Base-by-base conservation (phyloP, 2,888 invertebrate genomes). In the Protophormia terraenovae region DNA sequence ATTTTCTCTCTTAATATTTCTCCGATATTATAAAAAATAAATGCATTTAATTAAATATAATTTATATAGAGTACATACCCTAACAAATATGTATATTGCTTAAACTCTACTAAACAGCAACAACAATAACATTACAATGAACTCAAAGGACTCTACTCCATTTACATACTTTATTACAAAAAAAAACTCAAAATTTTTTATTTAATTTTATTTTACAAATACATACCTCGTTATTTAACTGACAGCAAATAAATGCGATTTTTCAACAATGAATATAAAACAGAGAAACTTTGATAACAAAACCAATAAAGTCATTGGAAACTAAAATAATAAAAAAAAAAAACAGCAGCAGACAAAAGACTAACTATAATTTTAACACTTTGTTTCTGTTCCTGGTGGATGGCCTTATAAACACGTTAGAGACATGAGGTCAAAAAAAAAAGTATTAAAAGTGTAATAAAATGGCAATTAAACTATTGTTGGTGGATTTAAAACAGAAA, bases 381-480 rank as follows among this genome's bases (percentile, higher is more conserved):
- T 77, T 67, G 60, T 55, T 62, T 3, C 12, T 50, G 50, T 50
- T 22, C 10, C 12, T 38, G 38, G 8, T 38, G 12, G 58, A 55
- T 73, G 16, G 2, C 62, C 38, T 41, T 22, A 62, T 81, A 69
- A 73, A 58, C 19, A 60, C 35, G 19, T n/a, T 62, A 35, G 16
- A n/a, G 47, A 27, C n/a, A n/a, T 32, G 32, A 32, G 32, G 7
- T 29, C 29, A n/a, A n/a, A n/a, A n/a, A n/a, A n/a, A n/a, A n/a
- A n/a, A n/a, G n/a, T n/a, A n/a, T 35, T 58, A 67, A 47, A 60
- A 14, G 19, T 35, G 24, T 7, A 22, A 71, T 71, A 27, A 47
- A 79, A 53, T 55, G 45, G 41, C 64, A 83, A 76, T 82, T 83
- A 76, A 72, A 66, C 76, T 66, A 55, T 58, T 77, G 82, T 83